phyloP scores from a whole-genome alignment of 1,140 invertebrate species.

The Drosophila pruinosa region DNA sequence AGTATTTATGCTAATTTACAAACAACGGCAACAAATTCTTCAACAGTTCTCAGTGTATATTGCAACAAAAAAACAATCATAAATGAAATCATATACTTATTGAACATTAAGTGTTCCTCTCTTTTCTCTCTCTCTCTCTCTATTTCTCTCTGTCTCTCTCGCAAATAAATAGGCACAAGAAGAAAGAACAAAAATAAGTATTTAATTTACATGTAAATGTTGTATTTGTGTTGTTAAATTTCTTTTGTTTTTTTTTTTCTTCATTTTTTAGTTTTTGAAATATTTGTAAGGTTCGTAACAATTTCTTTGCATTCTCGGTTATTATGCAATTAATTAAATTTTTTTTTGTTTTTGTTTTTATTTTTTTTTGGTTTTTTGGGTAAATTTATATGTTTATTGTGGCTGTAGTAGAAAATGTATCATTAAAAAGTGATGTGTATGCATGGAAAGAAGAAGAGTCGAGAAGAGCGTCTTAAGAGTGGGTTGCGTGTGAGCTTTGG shows the following conservation, averaged over 20 bases:
- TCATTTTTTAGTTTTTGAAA: conserved; percentile 17
- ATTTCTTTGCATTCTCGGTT: conserved; percentile 12
- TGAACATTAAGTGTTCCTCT: conserved; percentile 24
- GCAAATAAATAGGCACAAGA: conserved; percentile 17
- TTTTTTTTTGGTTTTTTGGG: conserved; percentile 32
- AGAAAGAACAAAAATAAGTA: conserved; percentile 13
- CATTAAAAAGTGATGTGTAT: conserved; percentile 57
- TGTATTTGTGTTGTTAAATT: conserved; percentile 16
- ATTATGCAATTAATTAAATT: conserved; percentile 31
- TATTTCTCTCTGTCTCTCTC: background rate
- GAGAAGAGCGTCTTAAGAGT: conserved; percentile 30
- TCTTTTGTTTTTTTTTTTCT: background rate
- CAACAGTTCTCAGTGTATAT: conserved; percentile 19
- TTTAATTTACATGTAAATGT: conserved; percentile 8
- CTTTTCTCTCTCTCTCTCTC: conserved; percentile 4
- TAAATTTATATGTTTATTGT: conserved; percentile 48
- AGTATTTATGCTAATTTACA: conserved; percentile 42
- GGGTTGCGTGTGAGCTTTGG: conserved; percentile 37
- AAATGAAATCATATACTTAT: conserved; percentile 20
- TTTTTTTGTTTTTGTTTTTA: conserved; percentile 25
- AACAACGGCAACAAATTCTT: conserved; percentile 38
- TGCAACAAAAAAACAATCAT: conserved; percentile 19
- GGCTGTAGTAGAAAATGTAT: conserved; percentile 70
- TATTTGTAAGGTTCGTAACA: conserved; percentile 30
- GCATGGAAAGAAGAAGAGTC: conserved; percentile 47